Evolutionary conservation across 2,797 vertebrate genomes (phyloP).

Genomic region (Manis crassicaudata): DNA sequence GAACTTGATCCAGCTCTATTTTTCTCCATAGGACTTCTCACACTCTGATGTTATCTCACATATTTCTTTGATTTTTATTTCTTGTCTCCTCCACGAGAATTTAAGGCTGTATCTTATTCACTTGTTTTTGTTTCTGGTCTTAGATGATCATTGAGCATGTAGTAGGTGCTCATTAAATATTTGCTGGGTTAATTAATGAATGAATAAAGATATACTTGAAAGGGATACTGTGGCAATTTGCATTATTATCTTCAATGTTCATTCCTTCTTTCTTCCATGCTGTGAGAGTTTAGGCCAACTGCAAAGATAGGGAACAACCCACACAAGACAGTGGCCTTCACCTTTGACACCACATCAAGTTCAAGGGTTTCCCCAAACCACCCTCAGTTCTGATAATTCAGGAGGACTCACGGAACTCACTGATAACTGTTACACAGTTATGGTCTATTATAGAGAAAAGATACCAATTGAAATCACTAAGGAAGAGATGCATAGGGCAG

Average conservation of each 20-base stretch:
- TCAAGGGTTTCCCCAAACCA: not conserved
- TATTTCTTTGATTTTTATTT: not conserved
- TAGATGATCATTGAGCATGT: not conserved
- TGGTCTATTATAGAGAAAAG: not conserved
- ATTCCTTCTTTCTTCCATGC: not conserved
- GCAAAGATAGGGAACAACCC: not conserved
- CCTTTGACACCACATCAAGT: not conserved
- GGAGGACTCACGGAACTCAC: not conserved
- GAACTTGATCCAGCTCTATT: not conserved
- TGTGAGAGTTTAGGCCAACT: not conserved
- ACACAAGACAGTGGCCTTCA: not conserved
- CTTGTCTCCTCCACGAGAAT: not conserved
- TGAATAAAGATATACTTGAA: not conserved
- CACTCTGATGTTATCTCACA: not conserved
- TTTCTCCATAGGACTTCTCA: not conserved
- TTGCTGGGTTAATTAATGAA: not conserved
- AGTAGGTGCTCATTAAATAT: not conserved
- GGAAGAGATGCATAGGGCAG: not conserved
- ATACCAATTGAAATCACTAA: not conserved
- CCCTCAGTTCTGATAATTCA: not conserved
- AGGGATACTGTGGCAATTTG: not conserved
- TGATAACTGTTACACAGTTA: not conserved
- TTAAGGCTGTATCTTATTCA: not conserved
- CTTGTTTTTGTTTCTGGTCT: not conserved
- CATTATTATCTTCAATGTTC: not conserved